A percentile compares a stretch with the other conserved stretches of the same genome.
phyloP scores from a whole-genome alignment of 2,113 vertebrate genomes.

The Rhodinocichla rosea region DNA sequence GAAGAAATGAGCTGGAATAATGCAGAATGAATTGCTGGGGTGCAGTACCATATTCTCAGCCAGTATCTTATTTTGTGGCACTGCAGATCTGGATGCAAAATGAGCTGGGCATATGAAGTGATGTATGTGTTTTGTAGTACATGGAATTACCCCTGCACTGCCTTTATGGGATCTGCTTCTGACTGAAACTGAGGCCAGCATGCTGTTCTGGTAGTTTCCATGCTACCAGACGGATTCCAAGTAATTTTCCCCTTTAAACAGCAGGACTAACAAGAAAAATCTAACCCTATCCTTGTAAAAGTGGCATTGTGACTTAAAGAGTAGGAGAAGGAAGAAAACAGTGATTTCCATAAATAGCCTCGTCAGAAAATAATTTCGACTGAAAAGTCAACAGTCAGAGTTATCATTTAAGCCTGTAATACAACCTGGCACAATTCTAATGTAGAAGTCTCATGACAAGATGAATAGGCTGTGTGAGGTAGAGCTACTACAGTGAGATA shows the following conservation, averaged over 20 bases:
- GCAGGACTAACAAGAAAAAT: background rate
- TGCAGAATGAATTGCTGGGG: background rate
- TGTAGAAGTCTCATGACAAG: background rate
- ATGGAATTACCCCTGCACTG: background rate
- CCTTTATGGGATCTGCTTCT: background rate
- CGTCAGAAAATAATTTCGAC: background rate
- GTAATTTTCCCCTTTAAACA: background rate
- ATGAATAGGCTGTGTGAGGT: background rate
- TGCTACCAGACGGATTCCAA: background rate
- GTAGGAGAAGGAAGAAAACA: background rate
- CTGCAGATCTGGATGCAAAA: background rate
- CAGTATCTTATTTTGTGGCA: background rate
- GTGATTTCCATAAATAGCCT: background rate
- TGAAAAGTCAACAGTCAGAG: background rate
- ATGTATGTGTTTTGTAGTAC: rapidly evolving
- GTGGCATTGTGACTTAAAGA: rapidly evolving
- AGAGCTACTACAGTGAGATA: background rate
- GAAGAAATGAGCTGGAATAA: background rate
- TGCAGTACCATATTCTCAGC: background rate
- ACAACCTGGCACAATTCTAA: background rate
- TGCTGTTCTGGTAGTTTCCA: background rate
- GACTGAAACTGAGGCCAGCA: background rate
- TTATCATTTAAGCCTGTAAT: background rate
- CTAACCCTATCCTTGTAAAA: background rate
- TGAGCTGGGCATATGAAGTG: background rate